Percentiles rank a stretch among this genome's conserved stretches.
Evolutionary conservation across 1,140 invertebrate species (phyloP).

Genomic region (Neodiprion virginianus): DNA sequence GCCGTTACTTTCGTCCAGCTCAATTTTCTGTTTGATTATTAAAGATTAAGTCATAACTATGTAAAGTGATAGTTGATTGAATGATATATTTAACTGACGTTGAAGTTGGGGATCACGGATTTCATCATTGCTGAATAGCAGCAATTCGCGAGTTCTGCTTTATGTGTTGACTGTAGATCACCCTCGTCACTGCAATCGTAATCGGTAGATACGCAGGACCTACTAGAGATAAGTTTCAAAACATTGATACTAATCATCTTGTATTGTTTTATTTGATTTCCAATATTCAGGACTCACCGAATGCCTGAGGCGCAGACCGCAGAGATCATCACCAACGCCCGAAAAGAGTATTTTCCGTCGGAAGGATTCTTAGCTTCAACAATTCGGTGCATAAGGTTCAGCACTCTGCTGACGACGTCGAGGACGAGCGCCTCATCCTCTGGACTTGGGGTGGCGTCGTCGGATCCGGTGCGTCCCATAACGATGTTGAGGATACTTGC

Average conservation of each 20-base stretch:
- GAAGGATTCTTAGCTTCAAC: background rate
- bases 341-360: background rate
- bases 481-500: background rate
- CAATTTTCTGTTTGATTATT: background rate
- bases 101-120: conserved; percentile 28
- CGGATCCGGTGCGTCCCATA: background rate
- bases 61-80: background rate
- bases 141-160: conserved; percentile 20
- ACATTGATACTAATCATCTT: background rate
- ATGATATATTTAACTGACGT: conserved; percentile 26
- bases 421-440: no score
- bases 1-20: background rate
- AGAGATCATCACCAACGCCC: background rate
- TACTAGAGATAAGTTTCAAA: background rate
- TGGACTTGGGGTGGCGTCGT: no score
- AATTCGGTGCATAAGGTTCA: background rate
- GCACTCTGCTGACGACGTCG: background rate
- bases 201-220: background rate
- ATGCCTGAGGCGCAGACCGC: background rate
- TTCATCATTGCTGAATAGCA: conserved; percentile 24
- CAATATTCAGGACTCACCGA: background rate
- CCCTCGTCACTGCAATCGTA: background rate
- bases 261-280: background rate
- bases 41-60: background rate
- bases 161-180: background rate